Conservation (phyloP, 2,888 invertebrate genomes). For the Coenonympha glycerion region DNA sequence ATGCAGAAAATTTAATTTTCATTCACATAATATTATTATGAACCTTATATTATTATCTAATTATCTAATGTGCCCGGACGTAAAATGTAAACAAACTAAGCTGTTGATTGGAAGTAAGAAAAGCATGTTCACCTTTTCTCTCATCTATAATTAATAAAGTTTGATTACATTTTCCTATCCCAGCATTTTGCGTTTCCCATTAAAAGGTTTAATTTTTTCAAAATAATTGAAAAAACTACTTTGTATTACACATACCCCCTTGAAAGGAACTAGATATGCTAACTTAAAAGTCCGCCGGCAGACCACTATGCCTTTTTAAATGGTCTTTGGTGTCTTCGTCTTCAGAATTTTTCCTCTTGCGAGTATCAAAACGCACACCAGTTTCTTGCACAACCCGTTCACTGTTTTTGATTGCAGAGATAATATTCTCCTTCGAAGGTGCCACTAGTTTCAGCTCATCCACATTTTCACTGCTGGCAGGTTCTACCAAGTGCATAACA, state of each 20-base stretch:
- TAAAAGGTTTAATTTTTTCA: neutral
- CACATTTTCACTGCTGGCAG: conserved; percentile 48
- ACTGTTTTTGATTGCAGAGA: conserved; percentile 66
- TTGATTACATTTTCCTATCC: no score
- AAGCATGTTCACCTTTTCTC: no score
- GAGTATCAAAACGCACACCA: conserved; percentile 60
- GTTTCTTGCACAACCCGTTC: conserved; percentile 65
- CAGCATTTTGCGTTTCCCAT: no score
- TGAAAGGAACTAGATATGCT: neutral
- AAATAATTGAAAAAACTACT: neutral
- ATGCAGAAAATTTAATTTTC: no score
- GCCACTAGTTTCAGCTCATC: conserved; percentile 62
- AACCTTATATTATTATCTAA: no score
- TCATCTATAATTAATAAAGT: no score
- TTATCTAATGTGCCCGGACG: no score
- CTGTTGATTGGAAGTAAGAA: no score
- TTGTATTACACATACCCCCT: neutral
- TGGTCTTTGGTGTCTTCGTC: conserved; percentile 46
- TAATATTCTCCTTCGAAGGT: conserved; percentile 67
- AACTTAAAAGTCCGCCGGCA: conserved; percentile 23
- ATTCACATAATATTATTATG: no score
- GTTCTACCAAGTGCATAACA: conserved; percentile 79
- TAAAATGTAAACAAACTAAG: no score
- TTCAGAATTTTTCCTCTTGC: conserved; percentile 59
- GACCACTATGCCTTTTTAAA: conserved; percentile 52